These are phyloP conservation scores for Nymphicus hollandicus DNA, from an alignment of 2,113 vertebrate species.

Conservation along the genomic window DNA sequence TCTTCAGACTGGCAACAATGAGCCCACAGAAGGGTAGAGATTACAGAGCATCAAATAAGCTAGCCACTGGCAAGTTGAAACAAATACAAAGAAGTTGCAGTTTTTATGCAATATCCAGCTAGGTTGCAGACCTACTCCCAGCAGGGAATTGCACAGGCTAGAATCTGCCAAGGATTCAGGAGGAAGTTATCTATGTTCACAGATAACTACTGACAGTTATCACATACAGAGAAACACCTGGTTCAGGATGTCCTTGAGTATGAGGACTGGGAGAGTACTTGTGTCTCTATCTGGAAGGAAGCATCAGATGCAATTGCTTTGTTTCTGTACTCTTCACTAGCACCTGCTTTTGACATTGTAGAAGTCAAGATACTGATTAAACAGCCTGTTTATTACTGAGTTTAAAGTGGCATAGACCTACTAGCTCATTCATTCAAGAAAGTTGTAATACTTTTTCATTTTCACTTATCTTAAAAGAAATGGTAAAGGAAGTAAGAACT, in stretches of 20 bases:
- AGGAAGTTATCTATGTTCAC: neutral
- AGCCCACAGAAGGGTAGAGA: neutral
- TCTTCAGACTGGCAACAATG: neutral
- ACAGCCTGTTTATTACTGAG: rapidly evolving
- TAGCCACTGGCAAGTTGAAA: neutral
- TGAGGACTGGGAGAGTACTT: neutral
- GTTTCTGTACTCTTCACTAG: neutral
- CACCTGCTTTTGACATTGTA: neutral
- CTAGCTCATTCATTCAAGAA: neutral
- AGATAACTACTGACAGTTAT: neutral
- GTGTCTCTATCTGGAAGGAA: neutral
- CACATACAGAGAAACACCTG: neutral
- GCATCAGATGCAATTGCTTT: neutral
- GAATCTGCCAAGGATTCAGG: neutral
- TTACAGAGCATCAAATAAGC: neutral
- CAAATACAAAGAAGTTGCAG: neutral
- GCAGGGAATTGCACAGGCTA: neutral
- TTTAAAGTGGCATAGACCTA: neutral
- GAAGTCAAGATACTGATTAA: neutral
- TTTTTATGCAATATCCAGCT: neutral
- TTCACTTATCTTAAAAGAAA: neutral
- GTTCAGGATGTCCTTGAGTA: neutral
- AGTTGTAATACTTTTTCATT: neutral
- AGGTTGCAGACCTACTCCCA: neutral
- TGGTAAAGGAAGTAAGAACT: neutral